phyloP scores from a whole-genome alignment of 2,888 invertebrate genomes.

The Heliconius hortense region DNA sequence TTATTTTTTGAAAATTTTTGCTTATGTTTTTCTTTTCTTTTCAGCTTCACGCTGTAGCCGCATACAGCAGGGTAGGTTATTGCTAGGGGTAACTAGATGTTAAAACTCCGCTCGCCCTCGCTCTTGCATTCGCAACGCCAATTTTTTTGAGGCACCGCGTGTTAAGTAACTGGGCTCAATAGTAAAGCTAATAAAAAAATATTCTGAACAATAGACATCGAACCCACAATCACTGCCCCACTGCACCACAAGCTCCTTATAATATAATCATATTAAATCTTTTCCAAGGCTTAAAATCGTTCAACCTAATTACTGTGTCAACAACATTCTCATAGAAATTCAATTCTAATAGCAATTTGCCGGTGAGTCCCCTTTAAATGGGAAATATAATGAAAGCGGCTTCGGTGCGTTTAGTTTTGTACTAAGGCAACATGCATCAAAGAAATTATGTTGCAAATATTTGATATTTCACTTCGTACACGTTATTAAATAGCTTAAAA shows the following conservation, averaged over 20 bases:
- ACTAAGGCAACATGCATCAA: conserved; percentile 11
- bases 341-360: conserved; percentile 33
- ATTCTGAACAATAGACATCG: neutral
- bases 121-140: no score
- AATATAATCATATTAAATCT: neutral
- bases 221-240: neutral
- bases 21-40: neutral
- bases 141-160: no score
- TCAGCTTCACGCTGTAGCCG: neutral
- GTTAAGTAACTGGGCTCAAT: no score
- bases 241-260: neutral
- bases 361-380: conserved; percentile 33
- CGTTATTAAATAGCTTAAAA: conserved; percentile 2
- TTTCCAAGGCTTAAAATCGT: conserved; percentile 45
- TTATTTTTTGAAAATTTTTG: neutral
- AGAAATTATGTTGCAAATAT: conserved; percentile 14
- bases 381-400: conserved; percentile 20
- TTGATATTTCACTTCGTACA: conserved; percentile 11
- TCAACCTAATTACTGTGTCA: conserved; percentile 44
- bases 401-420: conserved; percentile 24
- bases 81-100: no score
- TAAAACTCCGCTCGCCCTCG: no score
- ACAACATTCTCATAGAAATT: conserved; percentile 37
- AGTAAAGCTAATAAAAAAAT: neutral
- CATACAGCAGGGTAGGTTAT: neutral